Evolutionary conservation across 37 sponge, comb jelly and placozoan species (phyloP), one percentile per base, ranked within the genome.

Genomic region (Halichondria panicea): DNA sequence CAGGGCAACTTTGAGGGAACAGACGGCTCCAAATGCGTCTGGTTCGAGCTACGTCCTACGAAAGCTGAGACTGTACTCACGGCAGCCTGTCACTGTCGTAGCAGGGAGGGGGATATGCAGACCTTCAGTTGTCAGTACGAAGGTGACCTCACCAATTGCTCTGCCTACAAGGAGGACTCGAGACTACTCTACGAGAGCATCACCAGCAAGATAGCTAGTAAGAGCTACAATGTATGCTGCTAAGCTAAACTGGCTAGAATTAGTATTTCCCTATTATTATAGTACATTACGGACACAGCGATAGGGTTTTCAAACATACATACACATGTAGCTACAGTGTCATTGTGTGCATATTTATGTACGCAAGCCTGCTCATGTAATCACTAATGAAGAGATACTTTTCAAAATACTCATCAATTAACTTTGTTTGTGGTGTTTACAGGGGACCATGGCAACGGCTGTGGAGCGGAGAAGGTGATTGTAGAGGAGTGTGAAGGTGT

Each of bases 11-110:
- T 41, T 30, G 70, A 70, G 50, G 50, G 53, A 31, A 45, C 19
- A 45, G 70, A 70, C 27, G 70, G 70, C 2, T 70, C 70, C 6
- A 30, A 13, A 31, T 70, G 70, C 11, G 32, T 45, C 33, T 70
- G 70, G 70, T 70, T 70, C 50, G 70, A 70, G 32, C 70, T 70
- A 53, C 45, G 53, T 30, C 25, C 45, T 1, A 45, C 43, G 25
- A 15, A n/a, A 11, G 28, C 13, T 2, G 50, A 3, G 33, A 12
- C 19, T n/a, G 13, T 30, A 4, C 30, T 70, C 21, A 42, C 33
- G 6, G 32, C 53, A 15, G 70, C 70, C 12, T 70, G 70, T 25
- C 24, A 45, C 25, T 50, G 70, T n/a, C 45, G 31, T 7, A 24
- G 50, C 50, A 33, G 1, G 27, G 30, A 4, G 8, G 70, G 70